Evolutionary conservation across 2,113 vertebrate species (phyloP), one percentile per base, ranked within the genome.

Genomic region (Pedetes capensis): DNA sequence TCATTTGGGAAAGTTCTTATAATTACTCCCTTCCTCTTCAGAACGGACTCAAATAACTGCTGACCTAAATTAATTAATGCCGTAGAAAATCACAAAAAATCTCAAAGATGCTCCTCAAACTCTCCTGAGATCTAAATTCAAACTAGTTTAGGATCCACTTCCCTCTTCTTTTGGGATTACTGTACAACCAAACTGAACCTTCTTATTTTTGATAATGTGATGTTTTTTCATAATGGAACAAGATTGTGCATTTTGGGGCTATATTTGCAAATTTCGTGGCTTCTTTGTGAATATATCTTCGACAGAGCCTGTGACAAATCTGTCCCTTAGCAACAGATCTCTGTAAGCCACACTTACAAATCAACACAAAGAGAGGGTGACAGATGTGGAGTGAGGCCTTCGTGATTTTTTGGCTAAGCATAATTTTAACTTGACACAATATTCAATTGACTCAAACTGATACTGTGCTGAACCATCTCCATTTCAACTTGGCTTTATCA

Each of bases 251-350:
- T 91, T 55, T 85, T 75, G n/a, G 78, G 82, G 81, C 47, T n/a
- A 2, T 69, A 81, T 57, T 72, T 89, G 42, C 39, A 84, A 79
- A 93, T 71, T 61, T 27, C 37, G 55, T 85, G 79, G 16, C 78
- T 95, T 91, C 87, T 87, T 83, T 95, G 64, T 78, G 74, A 57
- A 75, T 81, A 72, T 37, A 37, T 66, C 64, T 91, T 88, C 82
- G 85, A 55, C 1, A 17, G 49, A 80, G 68, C 85, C 59, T 42
- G 88, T 51, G 92, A 66, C 63, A 89, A 88, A 89, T 78, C 68
- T 83, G 89, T 87, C 89, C 89, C 69, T 29, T 94, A 95, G 80
- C 92, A 95, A 90, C 63, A 68, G 69, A 32, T 93, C 63, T 87
- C 53, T 94, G 85, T 72, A 61, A 78, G 22, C 68, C 66, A 71